Percentiles rank a stretch among this genome's conserved stretches.
These are phyloP conservation scores for Zaprionus lachaisei DNA, from an alignment of 1,140 invertebrate genomes.

Conservation along the genomic window DNA sequence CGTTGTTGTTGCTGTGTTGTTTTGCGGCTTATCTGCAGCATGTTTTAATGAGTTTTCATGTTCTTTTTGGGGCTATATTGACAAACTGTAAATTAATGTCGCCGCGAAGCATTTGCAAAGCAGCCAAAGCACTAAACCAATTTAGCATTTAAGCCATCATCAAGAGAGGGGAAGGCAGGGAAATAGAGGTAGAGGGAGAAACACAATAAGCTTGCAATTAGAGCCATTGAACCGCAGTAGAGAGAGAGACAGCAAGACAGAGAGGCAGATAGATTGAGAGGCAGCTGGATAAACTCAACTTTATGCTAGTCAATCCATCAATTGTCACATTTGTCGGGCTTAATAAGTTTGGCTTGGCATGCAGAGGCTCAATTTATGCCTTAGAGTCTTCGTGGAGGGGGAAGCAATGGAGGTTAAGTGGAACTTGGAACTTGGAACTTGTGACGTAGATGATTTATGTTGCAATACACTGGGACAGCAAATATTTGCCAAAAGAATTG, in stretches of 20 bases:
- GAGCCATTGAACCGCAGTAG: conserved; percentile 32
- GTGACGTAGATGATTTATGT: conserved; percentile 23
- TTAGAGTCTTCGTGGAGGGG: background rate
- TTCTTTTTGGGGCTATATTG: conserved; percentile 40
- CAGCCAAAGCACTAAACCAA: conserved; percentile 43
- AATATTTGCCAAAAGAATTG: background rate
- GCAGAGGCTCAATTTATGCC: conserved; percentile 43
- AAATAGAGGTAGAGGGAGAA: background rate
- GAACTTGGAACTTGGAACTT: no score
- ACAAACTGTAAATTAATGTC: conserved; percentile 52
- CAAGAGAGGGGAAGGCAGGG: no score
- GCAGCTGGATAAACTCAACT: background rate
- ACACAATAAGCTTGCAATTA: conserved; percentile 27
- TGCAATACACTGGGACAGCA: background rate
- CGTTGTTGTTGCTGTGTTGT: background rate
- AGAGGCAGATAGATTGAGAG: background rate
- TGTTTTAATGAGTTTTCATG: conserved; percentile 58
- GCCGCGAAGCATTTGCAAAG: conserved; percentile 37
- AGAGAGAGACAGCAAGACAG: conserved; percentile 3
- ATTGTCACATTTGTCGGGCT: conserved; percentile 50
- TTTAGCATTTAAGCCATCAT: conserved; percentile 50
- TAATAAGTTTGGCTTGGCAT: conserved; percentile 40
- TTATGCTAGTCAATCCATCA: conserved; percentile 33
- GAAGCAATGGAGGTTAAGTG: conserved; percentile 41
- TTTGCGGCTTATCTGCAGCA: conserved; percentile 40